These are phyloP conservation scores for Brachionus plicatilis DNA, from an alignment of 1,140 invertebrate genomes.

Conservation along the genomic window DNA sequence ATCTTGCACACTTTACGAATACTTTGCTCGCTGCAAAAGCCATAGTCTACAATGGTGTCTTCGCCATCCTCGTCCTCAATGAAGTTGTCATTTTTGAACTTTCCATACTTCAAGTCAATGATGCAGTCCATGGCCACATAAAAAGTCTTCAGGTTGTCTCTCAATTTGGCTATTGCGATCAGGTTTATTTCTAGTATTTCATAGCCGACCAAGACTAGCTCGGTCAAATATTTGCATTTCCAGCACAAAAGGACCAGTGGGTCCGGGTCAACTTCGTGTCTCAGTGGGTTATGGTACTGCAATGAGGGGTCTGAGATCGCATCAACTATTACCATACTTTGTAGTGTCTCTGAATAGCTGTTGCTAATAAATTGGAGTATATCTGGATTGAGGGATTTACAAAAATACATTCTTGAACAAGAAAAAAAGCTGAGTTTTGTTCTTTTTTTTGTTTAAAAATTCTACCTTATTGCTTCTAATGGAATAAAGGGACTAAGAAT, in stretches of 20 bases:
- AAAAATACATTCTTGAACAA: constrained; percentile 41
- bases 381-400: constrained; percentile 22
- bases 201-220: constrained; percentile 29
- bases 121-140: constrained; percentile 21
- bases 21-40: constrained; percentile 23
- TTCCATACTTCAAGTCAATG: constrained; percentile 34
- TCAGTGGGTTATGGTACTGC: constrained; percentile 14
- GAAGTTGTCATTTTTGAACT: constrained; percentile 37
- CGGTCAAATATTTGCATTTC: constrained; percentile 27
- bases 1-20: constrained; percentile 10
- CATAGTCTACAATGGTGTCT: constrained; percentile 36
- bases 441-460: neutral
- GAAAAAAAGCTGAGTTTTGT: neutral
- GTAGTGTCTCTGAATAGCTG: constrained; percentile 22
- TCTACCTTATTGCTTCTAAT: neutral
- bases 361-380: constrained; percentile 5
- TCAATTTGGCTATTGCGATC: constrained; percentile 29
- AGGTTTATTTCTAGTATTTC: constrained; percentile 38
- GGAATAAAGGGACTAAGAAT: neutral
- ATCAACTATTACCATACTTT: constrained; percentile 36
- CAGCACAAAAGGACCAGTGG: constrained; percentile 33
- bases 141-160: constrained; percentile 27
- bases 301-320: constrained; percentile 6
- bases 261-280: constrained; percentile 19
- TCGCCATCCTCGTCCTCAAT: constrained; percentile 39